Conservation (phyloP, 2,113 vertebrate species). For the Ceratotherium simum region DNA sequence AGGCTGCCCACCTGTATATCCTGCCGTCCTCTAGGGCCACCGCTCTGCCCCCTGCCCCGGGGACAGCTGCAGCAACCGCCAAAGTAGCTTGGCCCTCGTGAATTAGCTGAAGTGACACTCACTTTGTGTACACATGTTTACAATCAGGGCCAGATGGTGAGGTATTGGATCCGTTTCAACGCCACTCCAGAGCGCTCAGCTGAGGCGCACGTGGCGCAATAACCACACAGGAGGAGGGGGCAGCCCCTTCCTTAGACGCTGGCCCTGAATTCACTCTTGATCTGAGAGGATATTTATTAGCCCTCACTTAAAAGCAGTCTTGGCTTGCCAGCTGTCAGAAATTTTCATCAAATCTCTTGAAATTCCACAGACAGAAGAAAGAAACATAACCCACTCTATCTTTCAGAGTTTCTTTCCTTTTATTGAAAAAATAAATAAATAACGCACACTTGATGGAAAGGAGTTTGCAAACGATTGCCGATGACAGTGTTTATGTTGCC, state of each 20-base stretch:
- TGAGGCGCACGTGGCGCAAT: not conserved
- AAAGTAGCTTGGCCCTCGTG: not conserved
- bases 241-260: not conserved
- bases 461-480: not conserved
- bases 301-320: conserved; percentile 17
- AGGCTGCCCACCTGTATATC: not conserved
- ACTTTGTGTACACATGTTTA: conserved; percentile 84
- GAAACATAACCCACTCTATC: not conserved
- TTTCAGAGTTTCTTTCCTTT: not conserved
- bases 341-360: not conserved
- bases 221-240: fast-evolving
- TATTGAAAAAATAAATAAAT: conserved; percentile 49
- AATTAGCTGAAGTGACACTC: conserved; percentile 83
- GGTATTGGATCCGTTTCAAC: conserved; percentile 53
- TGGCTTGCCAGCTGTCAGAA: conserved; percentile 66
- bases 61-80: conserved; percentile 30
- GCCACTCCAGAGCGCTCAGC: not conserved
- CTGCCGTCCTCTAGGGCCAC: not conserved
- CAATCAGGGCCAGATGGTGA: conserved; percentile 82
- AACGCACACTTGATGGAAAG: not conserved
- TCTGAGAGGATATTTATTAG: not conserved
- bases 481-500: not conserved
- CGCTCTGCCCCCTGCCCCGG: fast-evolving
- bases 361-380: conserved; percentile 43
- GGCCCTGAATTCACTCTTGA: not conserved